Conservation (phyloP, 2,113 vertebrate genomes). For the Cairina moschata region DNA sequence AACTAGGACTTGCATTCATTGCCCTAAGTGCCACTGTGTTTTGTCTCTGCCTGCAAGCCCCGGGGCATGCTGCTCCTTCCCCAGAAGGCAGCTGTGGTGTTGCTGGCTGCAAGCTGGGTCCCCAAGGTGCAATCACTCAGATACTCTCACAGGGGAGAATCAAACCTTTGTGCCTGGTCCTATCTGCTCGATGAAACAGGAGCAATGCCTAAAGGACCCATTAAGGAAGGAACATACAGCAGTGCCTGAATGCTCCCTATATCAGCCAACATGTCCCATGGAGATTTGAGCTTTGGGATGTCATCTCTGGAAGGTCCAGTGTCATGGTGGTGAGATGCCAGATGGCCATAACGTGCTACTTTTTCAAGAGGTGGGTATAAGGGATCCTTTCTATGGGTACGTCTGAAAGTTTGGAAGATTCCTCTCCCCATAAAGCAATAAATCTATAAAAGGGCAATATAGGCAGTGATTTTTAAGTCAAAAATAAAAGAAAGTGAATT, state of each 20-base stretch:
- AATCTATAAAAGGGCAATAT: background rate
- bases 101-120: background rate
- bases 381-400: background rate
- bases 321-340: background rate
- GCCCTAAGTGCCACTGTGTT: background rate
- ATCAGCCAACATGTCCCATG: background rate
- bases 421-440: background rate
- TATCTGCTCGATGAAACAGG: background rate
- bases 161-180: background rate
- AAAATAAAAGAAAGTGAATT: background rate
- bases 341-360: accelerated
- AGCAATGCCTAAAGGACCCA: background rate
- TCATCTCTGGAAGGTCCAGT: background rate
- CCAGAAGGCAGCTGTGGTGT: background rate
- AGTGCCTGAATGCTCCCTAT: background rate
- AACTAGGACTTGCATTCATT: background rate
- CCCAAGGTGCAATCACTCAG: background rate
- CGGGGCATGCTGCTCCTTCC: background rate
- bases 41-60: background rate
- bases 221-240: background rate
- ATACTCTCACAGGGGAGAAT: background rate
- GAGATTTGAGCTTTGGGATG: background rate
- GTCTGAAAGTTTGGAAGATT: background rate
- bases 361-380: background rate
- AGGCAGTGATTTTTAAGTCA: background rate